Conservation (phyloP, 2,888 invertebrate genomes). For the Frankliniella intonsa region DNA sequence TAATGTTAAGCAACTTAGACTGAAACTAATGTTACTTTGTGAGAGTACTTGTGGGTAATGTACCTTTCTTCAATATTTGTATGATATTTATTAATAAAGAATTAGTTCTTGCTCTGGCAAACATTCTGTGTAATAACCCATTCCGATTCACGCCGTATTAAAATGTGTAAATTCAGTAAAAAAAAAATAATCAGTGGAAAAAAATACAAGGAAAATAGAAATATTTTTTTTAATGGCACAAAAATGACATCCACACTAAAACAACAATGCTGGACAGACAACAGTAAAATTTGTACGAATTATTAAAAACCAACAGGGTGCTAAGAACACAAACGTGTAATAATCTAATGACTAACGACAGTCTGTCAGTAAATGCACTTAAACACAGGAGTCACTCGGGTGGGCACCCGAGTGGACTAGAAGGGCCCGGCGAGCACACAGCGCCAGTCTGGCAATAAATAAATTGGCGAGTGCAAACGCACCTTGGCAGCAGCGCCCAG, state of each 20-base stretch:
- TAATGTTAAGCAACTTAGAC: not conserved
- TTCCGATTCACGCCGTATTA: not conserved
- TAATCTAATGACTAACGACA: not conserved
- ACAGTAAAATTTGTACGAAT: not conserved
- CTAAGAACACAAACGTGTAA: not conserved
- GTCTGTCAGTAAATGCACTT: too few relatives aligned
- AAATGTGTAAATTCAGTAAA: not conserved
- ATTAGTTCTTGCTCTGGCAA: not conserved
- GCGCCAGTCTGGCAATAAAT: not conserved
- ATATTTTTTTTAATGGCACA: not conserved
- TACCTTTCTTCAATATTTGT: not conserved
- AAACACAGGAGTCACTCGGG: too few relatives aligned
- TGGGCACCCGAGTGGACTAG: not conserved
- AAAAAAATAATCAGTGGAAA: not conserved
- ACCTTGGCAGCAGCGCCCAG: not conserved
- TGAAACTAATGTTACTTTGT: not conserved
- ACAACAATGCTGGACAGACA: not conserved
- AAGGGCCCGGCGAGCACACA: not conserved
- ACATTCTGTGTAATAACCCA: not conserved
- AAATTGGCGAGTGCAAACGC: not conserved
- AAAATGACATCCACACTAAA: not conserved
- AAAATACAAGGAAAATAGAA: not conserved
- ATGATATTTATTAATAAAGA: conserved; percentile 4
- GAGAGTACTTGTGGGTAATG: not conserved
- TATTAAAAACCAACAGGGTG: not conserved